A percentile compares a stretch with the other conserved stretches of the same genome.
These are phyloP conservation scores for Felis chaus DNA, from an alignment of 2,113 vertebrate species.

Conservation along the genomic window DNA sequence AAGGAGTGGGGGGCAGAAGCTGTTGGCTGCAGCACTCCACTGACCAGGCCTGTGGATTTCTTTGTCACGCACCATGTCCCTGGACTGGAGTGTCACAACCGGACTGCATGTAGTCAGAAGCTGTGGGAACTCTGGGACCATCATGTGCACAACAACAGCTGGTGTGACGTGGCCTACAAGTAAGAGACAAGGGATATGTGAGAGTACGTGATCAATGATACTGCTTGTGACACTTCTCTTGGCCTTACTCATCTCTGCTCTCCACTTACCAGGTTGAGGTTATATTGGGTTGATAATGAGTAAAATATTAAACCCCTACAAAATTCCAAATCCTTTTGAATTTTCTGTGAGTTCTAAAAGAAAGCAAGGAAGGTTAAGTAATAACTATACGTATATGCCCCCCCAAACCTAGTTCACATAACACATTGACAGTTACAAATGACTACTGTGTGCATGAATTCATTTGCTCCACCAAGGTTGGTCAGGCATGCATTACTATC, in stretches of 20 bases:
- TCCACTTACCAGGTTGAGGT: not conserved
- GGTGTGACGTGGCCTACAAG: constrained; percentile 75
- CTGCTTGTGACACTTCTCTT: not conserved
- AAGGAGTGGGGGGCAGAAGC: constrained; percentile 48
- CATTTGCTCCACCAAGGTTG: not conserved
- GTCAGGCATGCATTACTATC: no score
- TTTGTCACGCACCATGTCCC: constrained; percentile 57
- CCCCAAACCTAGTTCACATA: not conserved
- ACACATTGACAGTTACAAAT: not conserved
- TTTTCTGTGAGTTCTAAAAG: not conserved
- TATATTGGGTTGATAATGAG: not conserved
- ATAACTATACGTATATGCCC: accelerated
- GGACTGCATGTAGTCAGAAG: not conserved
- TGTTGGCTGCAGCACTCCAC: not conserved
- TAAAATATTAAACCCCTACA: not conserved
- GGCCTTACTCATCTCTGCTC: not conserved
- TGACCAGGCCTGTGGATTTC: not conserved
- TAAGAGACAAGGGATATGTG: not conserved
- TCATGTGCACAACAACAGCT: not conserved
- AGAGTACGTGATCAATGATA: not conserved
- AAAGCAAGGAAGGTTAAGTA: not conserved
- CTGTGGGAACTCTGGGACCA: constrained; percentile 42
- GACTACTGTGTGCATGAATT: not conserved
- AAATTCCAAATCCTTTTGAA: not conserved
- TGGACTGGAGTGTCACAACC: constrained; percentile 40